Evolutionary conservation across 2,113 vertebrate species (phyloP), one percentile per base, ranked within the genome.

Genomic region (Laterallus jamaicensis): DNA sequence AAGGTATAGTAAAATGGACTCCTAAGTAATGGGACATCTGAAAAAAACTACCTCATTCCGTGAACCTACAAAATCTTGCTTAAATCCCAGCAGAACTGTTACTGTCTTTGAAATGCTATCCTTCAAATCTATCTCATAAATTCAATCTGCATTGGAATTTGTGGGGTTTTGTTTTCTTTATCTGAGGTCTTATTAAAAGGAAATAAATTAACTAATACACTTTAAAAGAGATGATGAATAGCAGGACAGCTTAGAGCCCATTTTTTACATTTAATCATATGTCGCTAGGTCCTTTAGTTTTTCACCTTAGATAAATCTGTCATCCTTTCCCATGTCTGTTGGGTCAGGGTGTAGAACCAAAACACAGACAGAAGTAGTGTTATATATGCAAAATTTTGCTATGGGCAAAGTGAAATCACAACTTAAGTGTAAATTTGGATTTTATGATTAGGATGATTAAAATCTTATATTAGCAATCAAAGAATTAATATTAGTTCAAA

Each of bases 41-140:
- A 39, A 56, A 68, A 40, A 49, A 49, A 15, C 49, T 22, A 0
- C 1, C 1, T 3, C 12, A 21, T 67, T 70, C 21, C 10, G 1
- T 81, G 50, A 85, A 6, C 39, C 67, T 52, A 81, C 7, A 77
- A 83, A 86, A 29, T 66, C 50, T 78, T 76, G 6, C 9, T 91
- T 8, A 42, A 1, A 29, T 49, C 11, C 4, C 21, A 55, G 26
- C 11, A 68, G 47, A 87, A 71, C 15, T 62, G 4, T 49, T 52
- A 21, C 22, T n/a, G 70, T 69, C 26, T 84, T 62, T 82, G 64
- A 59, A 67, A 88, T 29, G 12, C 2, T 71, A 18, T 67, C 22
- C 37, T 81, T 88, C 50, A 42, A 73, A 63, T n/a, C 28, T 35
- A 5, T 25, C 11, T 63, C 70, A 78, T 29, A 40, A 52, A 89